These are phyloP conservation scores for Lepus timidus DNA, from an alignment of 2,113 vertebrate genomes.

Conservation along the genomic window DNA sequence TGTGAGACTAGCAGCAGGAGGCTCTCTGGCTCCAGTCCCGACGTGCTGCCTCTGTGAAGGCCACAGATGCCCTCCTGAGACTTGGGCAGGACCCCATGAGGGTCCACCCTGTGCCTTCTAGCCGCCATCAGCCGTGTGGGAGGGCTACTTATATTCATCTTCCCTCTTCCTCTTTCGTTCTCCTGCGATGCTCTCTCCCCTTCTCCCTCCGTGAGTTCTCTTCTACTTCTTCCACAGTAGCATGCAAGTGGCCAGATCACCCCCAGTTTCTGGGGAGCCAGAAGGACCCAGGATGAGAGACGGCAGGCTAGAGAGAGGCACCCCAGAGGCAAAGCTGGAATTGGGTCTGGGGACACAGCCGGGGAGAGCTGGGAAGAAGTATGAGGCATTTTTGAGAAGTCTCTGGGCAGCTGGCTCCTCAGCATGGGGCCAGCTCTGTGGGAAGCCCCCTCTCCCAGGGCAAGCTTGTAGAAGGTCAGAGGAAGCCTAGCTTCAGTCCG, in stretches of 20 bases:
- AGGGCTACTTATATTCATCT: neutral
- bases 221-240: neutral
- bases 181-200: neutral
- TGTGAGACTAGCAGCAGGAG: rapidly evolving
- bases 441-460: neutral
- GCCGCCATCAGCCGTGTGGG: too few relatives aligned
- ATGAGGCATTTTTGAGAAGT: neutral
- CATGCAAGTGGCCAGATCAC: too few relatives aligned
- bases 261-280: neutral
- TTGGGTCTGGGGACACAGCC: neutral
- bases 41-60: neutral
- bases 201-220: neutral
- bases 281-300: neutral
- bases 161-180: neutral
- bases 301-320: neutral
- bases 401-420: neutral
- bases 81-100: neutral
- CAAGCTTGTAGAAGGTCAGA: neutral
- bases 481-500: neutral
- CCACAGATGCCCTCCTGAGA: neutral
- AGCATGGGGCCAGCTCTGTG: neutral
- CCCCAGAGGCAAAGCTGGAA: neutral
- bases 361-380: neutral
- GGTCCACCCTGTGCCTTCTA: neutral
- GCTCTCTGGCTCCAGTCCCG: too few relatives aligned